Percentiles rank a stretch among this genome's conserved stretches.
Evolutionary conservation across 1,140 invertebrate genomes (phyloP).

Genomic region (Scaptomyza hsui): DNA sequence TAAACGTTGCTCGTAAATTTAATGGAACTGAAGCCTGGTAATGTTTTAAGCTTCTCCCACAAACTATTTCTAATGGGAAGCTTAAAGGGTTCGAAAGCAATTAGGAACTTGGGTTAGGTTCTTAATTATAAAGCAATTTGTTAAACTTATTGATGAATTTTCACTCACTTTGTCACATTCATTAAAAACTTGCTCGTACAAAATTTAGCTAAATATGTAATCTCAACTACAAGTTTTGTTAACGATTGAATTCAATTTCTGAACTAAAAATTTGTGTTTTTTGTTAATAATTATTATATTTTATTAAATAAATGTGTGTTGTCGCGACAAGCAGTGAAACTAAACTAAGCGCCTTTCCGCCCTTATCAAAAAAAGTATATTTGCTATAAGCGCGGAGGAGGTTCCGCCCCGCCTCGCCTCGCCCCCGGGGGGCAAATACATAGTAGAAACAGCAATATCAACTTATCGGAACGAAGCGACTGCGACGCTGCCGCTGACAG

Average conservation of each 20-base stretch:
- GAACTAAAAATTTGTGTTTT: no score
- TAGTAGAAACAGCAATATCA: conserved; percentile 41
- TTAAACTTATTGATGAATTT: no score
- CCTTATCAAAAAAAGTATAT: conserved; percentile 48
- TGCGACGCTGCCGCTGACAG: conserved; percentile 24
- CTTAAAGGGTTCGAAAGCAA: no score
- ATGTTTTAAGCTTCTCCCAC: no score
- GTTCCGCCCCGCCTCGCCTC: conserved; percentile 31
- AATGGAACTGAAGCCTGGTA: background rate
- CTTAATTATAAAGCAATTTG: no score
- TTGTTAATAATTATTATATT: conserved; percentile 11
- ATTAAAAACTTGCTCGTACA: no score
- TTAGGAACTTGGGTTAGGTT: no score
- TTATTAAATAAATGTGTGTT: conserved; percentile 24
- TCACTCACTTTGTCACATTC: no score
- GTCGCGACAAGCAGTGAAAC: conserved; percentile 23
- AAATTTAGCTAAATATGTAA: no score
- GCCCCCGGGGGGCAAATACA: conserved; percentile 13
- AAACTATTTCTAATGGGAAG: no score
- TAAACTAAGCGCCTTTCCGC: conserved; percentile 34
- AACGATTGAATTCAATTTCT: background rate
- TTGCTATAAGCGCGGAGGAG: conserved; percentile 40
- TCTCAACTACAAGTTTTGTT: no score
- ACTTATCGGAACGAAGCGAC: conserved; percentile 46
- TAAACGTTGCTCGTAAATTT: conserved; percentile 10